Conservation (phyloP, 2,888 invertebrate genomes). For the Choreutis nemorana region DNA sequence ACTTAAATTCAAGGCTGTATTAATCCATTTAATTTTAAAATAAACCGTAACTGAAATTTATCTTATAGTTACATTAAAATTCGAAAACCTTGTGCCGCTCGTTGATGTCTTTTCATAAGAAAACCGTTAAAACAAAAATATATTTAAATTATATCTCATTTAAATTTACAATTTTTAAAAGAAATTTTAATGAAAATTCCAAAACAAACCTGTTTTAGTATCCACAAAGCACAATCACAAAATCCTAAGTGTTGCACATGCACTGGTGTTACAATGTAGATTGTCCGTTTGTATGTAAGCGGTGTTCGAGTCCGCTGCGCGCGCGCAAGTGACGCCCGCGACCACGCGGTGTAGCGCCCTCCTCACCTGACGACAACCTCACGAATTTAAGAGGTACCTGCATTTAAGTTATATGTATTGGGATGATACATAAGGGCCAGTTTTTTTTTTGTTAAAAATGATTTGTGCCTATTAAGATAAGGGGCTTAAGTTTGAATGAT, state of each 20-base stretch:
- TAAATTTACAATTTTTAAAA: too few relatives aligned
- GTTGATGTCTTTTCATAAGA: slow-evolving; percentile 50
- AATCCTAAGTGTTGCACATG: slow-evolving; percentile 52
- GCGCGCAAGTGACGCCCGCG: slow-evolving; percentile 59
- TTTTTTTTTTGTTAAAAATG: neutral
- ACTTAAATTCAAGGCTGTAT: too few relatives aligned
- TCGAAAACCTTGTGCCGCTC: too few relatives aligned
- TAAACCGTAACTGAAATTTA: too few relatives aligned
- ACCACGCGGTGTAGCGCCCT: slow-evolving; percentile 22
- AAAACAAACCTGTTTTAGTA: neutral
- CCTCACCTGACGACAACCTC: slow-evolving; percentile 40
- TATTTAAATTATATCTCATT: too few relatives aligned
- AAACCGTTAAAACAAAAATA: too few relatives aligned
- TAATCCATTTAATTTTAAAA: too few relatives aligned
- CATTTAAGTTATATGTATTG: too few relatives aligned
- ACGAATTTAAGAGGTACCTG: slow-evolving; percentile 30
- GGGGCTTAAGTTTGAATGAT: neutral
- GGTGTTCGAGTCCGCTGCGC: slow-evolving; percentile 44
- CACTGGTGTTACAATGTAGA: slow-evolving; percentile 31
- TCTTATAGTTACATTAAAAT: too few relatives aligned
- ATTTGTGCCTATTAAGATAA: neutral
- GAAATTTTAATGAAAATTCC: too few relatives aligned
- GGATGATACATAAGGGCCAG: too few relatives aligned
- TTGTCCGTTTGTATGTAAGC: slow-evolving; percentile 25
- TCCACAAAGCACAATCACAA: slow-evolving; percentile 39